Evolutionary conservation across 1,140 invertebrate genomes (phyloP), one percentile per base, ranked within the genome.

Genomic region (Cyrtorhinus lividipennis): DNA sequence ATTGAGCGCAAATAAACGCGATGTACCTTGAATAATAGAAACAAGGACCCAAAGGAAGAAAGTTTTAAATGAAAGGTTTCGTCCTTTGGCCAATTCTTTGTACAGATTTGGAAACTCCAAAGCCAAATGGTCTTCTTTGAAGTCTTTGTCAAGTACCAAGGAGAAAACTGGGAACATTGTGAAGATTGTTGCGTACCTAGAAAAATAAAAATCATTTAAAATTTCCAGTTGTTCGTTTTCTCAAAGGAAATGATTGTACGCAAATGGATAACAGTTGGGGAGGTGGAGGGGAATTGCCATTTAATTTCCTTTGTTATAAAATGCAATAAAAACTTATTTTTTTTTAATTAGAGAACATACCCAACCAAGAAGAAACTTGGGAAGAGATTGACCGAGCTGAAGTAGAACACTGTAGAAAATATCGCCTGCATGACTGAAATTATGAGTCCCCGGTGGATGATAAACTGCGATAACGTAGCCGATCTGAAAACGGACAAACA

Each of bases 31-130:
- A 79, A 98, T 99, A 71, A 99, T 92, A 70, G 92, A 96, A 69
- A 99, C 97, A 2, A 98, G 81, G 53, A 98, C 91, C 97, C 96
- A 99, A 70, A 98, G 88, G 71, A 96, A 98, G 76, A 99, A 99
- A 0, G 95, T 98, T 77, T 99, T 99, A 73, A 94, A 98, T 0
- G 87, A 90, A 2, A 92, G 78, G 67, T 88, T 89, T 61, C 88
- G 79, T 65, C 93, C 94, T 80, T 97, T 98, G 2, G 90, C 90
- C 24, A 99, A 74, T 71, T 98, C 93, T 75, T 97, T 97, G 73
- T 99, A 99, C 0, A 99, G 76, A 76, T 99, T 95, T 0, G 97
- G 97, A 78, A 95, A 96, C 22, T 87, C 90, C 15, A 99, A 79
- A 3, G 93, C 94, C 67, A 92, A 92, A 68, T 87, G 83, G 60